Conservation (phyloP, 2,888 invertebrate genomes). For the Isotomurus palustris region DNA sequence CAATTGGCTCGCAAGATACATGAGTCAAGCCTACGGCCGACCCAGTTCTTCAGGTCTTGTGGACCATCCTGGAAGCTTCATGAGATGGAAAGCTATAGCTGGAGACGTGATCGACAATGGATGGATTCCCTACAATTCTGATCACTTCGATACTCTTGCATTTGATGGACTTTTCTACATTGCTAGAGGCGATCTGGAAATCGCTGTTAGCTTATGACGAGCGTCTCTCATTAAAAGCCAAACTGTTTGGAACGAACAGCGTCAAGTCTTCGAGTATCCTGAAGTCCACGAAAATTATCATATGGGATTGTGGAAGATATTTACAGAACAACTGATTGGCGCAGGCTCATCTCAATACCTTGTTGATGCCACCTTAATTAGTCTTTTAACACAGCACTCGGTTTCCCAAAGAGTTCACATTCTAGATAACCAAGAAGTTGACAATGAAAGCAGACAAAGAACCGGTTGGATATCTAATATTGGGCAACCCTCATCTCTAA, state of each 20-base stretch:
- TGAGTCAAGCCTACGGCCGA: constrained; percentile 18
- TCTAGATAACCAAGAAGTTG: constrained; percentile 20
- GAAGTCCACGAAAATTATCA: constrained; percentile 30
- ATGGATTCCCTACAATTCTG: constrained; percentile 22
- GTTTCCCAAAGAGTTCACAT: constrained; percentile 21
- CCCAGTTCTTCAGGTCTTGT: constrained; percentile 15
- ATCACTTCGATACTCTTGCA: constrained; percentile 27
- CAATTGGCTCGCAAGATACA: constrained; percentile 26
- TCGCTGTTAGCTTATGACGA: constrained; percentile 17
- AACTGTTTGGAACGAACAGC: constrained; percentile 2
- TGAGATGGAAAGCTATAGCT: constrained; percentile 26
- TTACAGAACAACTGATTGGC: constrained; percentile 15
- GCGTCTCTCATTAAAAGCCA: constrained; percentile 8
- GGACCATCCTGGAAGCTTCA: constrained; percentile 22
- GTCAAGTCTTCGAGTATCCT: constrained; percentile 15
- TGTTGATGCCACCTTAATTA: background rate
- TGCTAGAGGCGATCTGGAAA: constrained; percentile 2
- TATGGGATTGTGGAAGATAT: constrained; percentile 25
- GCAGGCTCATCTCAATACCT: background rate
- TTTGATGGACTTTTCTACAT: constrained; percentile 28
- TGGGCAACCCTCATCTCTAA: constrained; percentile 7
- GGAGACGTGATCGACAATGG: constrained; percentile 4
- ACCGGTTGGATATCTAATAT: constrained; percentile 29
- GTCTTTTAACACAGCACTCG: constrained; percentile 17
- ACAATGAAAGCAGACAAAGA: constrained; percentile 4